Evolutionary conservation across 2,113 vertebrate genomes (phyloP).

Genomic region (Sakesphorus luctuosus): DNA sequence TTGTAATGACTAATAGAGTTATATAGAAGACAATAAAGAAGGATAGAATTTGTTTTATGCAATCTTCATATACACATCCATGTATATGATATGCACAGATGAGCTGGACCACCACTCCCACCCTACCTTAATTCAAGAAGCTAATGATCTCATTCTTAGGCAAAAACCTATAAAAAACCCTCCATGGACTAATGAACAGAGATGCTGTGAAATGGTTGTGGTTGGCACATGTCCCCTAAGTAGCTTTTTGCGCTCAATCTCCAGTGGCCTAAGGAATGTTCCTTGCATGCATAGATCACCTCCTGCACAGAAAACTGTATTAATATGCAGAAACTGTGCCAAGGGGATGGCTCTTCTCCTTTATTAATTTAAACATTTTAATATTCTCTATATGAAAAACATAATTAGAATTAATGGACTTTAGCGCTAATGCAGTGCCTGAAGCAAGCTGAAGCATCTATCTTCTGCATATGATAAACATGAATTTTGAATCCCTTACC

Average conservation of each 20-base stretch:
- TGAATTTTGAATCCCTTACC: slow-evolving; percentile 34
- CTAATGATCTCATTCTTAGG: neutral
- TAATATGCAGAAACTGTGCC: slow-evolving; percentile 46
- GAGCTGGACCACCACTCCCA: neutral
- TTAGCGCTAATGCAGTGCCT: slow-evolving; percentile 43
- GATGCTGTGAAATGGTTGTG: neutral
- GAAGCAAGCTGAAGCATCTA: slow-evolving; percentile 42
- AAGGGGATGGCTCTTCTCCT: slow-evolving; percentile 18
- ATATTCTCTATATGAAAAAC: slow-evolving; percentile 63
- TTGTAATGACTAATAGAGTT: neutral
- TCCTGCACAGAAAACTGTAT: slow-evolving; percentile 2
- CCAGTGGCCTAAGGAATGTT: slow-evolving; percentile 9
- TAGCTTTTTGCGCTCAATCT: neutral
- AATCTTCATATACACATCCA: neutral
- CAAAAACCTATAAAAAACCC: neutral
- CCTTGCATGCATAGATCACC: slow-evolving; percentile 4
- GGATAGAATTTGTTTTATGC: neutral
- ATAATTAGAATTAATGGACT: slow-evolving; percentile 65
- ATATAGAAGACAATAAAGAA: neutral
- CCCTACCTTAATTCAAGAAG: neutral
- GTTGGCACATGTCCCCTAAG: neutral
- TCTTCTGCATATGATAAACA: slow-evolving; percentile 38
- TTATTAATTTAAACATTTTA: slow-evolving; percentile 71
- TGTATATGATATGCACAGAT: neutral
- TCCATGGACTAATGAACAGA: neutral